Percentiles rank a stretch among this genome's conserved stretches.
These are phyloP conservation scores for Aphidius colemani DNA, from an alignment of 2,888 invertebrate species.

Conservation along the genomic window DNA sequence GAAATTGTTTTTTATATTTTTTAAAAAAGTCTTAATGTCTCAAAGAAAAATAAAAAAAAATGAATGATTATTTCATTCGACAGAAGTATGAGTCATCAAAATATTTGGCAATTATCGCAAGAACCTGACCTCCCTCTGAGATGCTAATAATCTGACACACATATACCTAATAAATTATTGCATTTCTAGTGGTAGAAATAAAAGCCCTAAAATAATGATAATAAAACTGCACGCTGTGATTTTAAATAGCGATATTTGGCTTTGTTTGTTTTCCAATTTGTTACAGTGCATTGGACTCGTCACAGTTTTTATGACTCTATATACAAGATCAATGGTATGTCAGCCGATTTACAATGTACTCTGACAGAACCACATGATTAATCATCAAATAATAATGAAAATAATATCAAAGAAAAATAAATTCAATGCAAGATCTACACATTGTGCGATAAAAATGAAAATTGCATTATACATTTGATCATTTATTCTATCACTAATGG, in stretches of 20 bases:
- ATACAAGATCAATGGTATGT: no score
- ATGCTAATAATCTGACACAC: conserved; percentile 47
- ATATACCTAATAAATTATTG: conserved; percentile 49
- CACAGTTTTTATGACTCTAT: no score
- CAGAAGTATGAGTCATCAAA: conserved; percentile 10
- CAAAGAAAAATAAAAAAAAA: no score
- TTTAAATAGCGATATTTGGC: conserved; percentile 48
- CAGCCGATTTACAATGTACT: no score
- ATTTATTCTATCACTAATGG: no score
- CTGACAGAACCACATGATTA: background rate
- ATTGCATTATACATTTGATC: no score
- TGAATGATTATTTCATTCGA: background rate
- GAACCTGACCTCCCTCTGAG: conserved; percentile 29
- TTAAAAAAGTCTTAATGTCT: no score
- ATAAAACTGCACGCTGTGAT: conserved; percentile 46
- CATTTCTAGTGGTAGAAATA: background rate
- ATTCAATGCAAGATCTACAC: no score
- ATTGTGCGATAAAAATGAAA: no score
- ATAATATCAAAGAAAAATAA: background rate
- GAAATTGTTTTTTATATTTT: no score
- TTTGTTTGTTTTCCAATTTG: conserved; percentile 47
- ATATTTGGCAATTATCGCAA: conserved; percentile 19
- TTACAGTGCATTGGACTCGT: conserved; percentile 29
- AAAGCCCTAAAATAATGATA: conserved; percentile 10
- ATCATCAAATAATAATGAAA: background rate